Percentiles rank a stretch among this genome's conserved stretches.
These are phyloP conservation scores for Galeopterus variegatus DNA, from an alignment of 2,113 vertebrate genomes.

Conservation along the genomic window DNA sequence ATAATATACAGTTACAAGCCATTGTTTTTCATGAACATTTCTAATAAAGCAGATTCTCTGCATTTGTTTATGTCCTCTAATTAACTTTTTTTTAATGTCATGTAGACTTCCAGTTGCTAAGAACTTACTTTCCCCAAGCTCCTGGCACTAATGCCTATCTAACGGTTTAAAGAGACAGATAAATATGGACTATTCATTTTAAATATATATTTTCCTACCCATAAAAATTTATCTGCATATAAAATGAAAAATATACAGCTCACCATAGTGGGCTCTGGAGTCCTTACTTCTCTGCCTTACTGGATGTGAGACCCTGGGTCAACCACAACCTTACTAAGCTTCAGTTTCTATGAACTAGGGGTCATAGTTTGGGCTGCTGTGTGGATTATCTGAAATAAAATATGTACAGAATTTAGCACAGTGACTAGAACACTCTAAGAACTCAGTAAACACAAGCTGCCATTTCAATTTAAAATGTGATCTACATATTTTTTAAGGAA, in stretches of 20 bases:
- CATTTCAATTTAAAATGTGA: background rate
- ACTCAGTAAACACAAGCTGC: background rate
- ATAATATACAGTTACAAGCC: background rate
- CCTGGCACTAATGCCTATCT: background rate
- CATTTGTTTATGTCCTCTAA: background rate
- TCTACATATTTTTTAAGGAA: background rate
- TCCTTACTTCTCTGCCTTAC: background rate
- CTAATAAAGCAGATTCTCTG: background rate
- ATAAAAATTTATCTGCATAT: background rate
- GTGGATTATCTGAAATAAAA: background rate
- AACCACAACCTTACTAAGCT: background rate
- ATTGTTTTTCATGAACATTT: background rate
- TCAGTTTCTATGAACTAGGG: background rate
- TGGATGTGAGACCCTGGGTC: background rate
- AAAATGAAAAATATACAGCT: slow-evolving; percentile 27
- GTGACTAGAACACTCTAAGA: background rate
- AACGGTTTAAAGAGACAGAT: background rate
- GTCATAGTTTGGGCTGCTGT: background rate
- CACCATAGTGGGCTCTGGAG: background rate
- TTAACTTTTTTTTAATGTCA: background rate
- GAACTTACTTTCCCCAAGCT: slow-evolving; percentile 39
- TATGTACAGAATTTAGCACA: background rate
- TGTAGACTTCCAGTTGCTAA: background rate
- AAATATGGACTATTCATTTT: background rate
- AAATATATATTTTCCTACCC: background rate